Percentiles rank a stretch among this genome's conserved stretches.
phyloP scores from a whole-genome alignment of 2,113 vertebrate genomes.

The Heterochromis multidens region DNA sequence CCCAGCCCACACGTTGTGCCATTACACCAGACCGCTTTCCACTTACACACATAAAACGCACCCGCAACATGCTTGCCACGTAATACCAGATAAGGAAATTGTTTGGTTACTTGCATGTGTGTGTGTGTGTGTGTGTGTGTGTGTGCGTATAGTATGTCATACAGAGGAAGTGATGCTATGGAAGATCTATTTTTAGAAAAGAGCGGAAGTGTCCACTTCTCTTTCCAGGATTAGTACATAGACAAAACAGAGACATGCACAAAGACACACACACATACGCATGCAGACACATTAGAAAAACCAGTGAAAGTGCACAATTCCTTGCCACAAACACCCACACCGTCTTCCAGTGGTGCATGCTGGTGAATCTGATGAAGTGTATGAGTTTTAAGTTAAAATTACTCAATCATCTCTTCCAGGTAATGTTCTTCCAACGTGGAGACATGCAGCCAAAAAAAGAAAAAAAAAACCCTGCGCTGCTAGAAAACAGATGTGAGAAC shows the following conservation, averaged over 20 bases:
- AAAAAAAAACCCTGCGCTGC: neutral
- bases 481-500: neutral
- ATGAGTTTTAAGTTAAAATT: neutral
- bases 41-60: slow-evolving; percentile 28
- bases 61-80: slow-evolving; percentile 11
- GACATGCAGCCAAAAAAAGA: neutral
- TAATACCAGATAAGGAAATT: slow-evolving; percentile 59
- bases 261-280: neutral
- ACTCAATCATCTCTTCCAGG: neutral
- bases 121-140: neutral
- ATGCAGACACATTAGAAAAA: neutral
- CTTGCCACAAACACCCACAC: slow-evolving; percentile 50
- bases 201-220: slow-evolving; percentile 67
- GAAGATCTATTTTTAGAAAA: slow-evolving; percentile 68
- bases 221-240: slow-evolving; percentile 64
- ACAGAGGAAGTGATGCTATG: slow-evolving; percentile 72
- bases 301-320: slow-evolving; percentile 62
- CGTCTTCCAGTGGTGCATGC: slow-evolving; percentile 37
- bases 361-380: neutral
- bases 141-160: slow-evolving; percentile 5
- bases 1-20: slow-evolving; percentile 67
- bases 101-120: slow-evolving; percentile 17
- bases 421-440: neutral
- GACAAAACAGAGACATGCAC: slow-evolving; percentile 12
- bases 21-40: slow-evolving; percentile 72